Percentiles rank a stretch among this genome's conserved stretches.
phyloP scores from a whole-genome alignment of 2,113 vertebrate species.

The Sylvietta virens region DNA sequence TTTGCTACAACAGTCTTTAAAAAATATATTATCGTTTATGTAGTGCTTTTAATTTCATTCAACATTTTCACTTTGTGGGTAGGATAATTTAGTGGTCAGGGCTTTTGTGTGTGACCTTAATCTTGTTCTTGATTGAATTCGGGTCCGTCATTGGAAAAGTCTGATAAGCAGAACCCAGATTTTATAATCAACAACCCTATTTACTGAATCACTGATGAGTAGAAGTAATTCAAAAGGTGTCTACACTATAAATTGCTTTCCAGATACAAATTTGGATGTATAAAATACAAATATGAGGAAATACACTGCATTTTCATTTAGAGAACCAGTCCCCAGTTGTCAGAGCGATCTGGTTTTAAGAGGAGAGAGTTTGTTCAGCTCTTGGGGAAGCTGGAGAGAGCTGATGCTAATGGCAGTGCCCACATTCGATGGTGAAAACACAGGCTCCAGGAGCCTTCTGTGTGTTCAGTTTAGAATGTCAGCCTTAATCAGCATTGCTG shows the following conservation, averaged over 20 bases:
- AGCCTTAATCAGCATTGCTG: background rate
- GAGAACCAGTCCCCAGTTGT: background rate
- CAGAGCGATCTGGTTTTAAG: background rate
- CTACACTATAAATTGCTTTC: background rate
- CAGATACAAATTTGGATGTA: background rate
- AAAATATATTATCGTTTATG: background rate
- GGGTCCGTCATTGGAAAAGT: background rate
- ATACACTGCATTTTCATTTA: background rate
- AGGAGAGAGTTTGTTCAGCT: background rate
- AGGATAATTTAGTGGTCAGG: background rate
- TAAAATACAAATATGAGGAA: background rate
- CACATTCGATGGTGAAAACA: background rate
- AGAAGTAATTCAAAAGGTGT: background rate
- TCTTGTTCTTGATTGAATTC: background rate
- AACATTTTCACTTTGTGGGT: background rate
- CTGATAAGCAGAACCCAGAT: background rate
- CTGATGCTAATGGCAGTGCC: background rate
- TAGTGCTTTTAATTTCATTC: background rate
- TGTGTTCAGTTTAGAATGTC: background rate
- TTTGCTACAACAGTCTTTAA: background rate
- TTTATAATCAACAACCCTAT: background rate
- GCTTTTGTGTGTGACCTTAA: background rate
- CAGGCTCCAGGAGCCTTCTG: background rate
- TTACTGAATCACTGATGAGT: background rate
- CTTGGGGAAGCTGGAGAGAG: background rate